Evolutionary conservation across 2,113 vertebrate species (phyloP), one percentile per base, ranked within the genome.

Genomic region (Lagopus leucura): DNA sequence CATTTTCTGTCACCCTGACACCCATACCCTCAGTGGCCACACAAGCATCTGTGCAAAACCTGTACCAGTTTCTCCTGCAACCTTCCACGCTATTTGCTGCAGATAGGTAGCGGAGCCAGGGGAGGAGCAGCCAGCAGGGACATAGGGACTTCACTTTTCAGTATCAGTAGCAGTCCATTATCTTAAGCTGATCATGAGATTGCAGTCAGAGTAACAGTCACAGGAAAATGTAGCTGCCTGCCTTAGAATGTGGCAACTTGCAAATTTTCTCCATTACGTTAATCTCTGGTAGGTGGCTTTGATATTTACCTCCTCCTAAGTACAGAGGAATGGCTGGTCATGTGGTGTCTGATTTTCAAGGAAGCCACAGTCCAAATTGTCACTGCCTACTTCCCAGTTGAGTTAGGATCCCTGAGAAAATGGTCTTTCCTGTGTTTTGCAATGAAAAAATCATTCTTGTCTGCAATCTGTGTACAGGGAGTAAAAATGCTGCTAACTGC

Each of bases 71-170:
- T 13, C 14, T 65, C 24, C 58, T 8, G 17, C 28, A 71, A 20
- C 57, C 14, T 0, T 11, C 13, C 5, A 32, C 4, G 0, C 22
- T 2, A 10, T 11, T 8, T 63, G 28, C 8, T 43, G 38, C 13
- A 1, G 0, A n/a, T 5, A 3, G 30, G 13, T 43, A n/a, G 6
- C 0, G 32, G 48, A 16, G 7, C 4, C n/a, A 0, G 2, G 24
- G 54, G 16, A 85, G n/a, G n/a, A 64, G 28, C 63, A 58, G 50
- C 1, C 1, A 1, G 9, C 21, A 14, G 18, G 1, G 8, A 11
- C 0, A 0, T 17, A 34, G n/a, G 22, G 34, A 47, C 76, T 83
- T 73, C 32, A 11, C 40, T 47, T 69, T 55, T 43, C 69, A 12
- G 7, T 38, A 70, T 30, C 83, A 60, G 34, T 0, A 27, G 16